These are phyloP conservation scores for Apogon talboti DNA, from an alignment of 2,797 vertebrate genomes.

Conservation along the genomic window DNA sequence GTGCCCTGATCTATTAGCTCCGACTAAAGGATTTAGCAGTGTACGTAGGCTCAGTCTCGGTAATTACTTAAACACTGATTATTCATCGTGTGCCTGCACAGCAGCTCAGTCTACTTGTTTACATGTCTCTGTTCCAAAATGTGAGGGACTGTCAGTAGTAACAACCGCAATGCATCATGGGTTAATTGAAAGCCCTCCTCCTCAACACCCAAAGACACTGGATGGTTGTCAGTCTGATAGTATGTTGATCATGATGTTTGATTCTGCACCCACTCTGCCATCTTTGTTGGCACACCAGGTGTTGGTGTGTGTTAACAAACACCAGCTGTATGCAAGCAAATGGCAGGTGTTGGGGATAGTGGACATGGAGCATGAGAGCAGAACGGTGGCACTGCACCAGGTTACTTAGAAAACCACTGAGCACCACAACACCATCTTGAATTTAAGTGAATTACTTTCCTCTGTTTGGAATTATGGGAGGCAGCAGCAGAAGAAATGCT, in stretches of 20 bases:
- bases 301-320: conserved; percentile 18
- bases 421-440: conserved; percentile 1
- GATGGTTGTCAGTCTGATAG: neutral
- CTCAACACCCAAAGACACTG: neutral
- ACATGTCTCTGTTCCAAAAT: neutral
- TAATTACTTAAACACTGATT: conserved; percentile 42
- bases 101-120: conserved; percentile 1
- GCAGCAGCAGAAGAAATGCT: neutral
- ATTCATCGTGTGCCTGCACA: conserved; percentile 19
- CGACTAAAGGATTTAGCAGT: conserved; percentile 37
- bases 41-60: neutral
- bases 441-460: conserved; percentile 1
- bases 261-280: neutral
- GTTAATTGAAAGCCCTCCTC: neutral
- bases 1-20: conserved; percentile 51
- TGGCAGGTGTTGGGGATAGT: conserved; percentile 8
- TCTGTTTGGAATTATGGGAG: neutral
- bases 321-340: neutral
- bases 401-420: neutral
- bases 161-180: neutral
- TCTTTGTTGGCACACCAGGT: neutral
- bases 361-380: neutral
- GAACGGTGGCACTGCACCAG: neutral
- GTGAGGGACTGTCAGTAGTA: neutral
- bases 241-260: neutral